Evolutionary conservation across 2,113 vertebrate species (phyloP).

Genomic region (Mastomys coucha): DNA sequence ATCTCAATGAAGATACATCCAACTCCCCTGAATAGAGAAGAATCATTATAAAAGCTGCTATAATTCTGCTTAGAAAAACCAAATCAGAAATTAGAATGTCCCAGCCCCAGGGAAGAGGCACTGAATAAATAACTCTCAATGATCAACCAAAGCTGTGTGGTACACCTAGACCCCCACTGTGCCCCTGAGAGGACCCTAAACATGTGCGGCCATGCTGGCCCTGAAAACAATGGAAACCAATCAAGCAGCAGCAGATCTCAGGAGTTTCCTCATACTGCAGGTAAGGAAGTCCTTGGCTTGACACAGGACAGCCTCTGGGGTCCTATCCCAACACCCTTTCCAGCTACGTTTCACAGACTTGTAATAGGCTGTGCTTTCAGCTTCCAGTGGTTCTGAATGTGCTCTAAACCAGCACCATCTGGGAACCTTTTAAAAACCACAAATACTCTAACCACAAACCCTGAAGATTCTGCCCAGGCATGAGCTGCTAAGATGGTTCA

Average conservation of each 20-base stretch:
- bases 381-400: not conserved
- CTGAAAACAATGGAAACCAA: not conserved
- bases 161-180: not conserved
- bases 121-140: not conserved
- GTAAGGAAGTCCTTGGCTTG: not conserved
- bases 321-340: not conserved
- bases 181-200: not conserved
- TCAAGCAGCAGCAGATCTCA: not conserved
- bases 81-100: not conserved
- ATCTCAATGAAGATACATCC: conserved; percentile 99
- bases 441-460: not conserved
- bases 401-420: not conserved
- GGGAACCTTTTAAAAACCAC: conserved; percentile 27
- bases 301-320: not conserved
- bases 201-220: not conserved
- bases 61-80: conserved; percentile 16
- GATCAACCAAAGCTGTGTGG: not conserved
- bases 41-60: conserved; percentile 31
- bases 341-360: not conserved
- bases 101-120: not conserved
- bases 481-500: not conserved
- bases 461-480: not conserved
- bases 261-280: not conserved
- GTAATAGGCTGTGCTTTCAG: not conserved
- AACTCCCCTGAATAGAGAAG: conserved; percentile 92